These are phyloP conservation scores for Harpalus rufipes DNA, from an alignment of 2,888 invertebrate species.

Conservation along the genomic window DNA sequence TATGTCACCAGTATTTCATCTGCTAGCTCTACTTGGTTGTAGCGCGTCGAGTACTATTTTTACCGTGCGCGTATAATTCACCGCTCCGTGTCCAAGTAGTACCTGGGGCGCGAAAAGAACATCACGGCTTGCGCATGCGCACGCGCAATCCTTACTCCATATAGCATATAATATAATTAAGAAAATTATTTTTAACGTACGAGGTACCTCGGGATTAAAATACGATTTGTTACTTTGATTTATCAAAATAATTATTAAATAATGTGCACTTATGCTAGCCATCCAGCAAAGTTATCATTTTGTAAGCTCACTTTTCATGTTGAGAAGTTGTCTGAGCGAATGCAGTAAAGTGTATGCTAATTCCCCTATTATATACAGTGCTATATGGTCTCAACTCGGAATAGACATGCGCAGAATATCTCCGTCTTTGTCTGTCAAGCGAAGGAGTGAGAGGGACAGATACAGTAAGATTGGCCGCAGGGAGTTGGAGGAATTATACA, in stretches of 20 bases:
- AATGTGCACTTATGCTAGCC: slow-evolving; percentile 76
- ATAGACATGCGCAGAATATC: slow-evolving; percentile 68
- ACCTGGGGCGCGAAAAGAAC: slow-evolving; percentile 52
- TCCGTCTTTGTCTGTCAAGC: slow-evolving; percentile 66
- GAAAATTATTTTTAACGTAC: slow-evolving; percentile 76
- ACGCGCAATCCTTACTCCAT: slow-evolving; percentile 69
- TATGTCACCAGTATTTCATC: slow-evolving; percentile 16
- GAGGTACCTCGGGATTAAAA: slow-evolving; percentile 75
- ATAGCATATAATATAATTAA: slow-evolving; percentile 78
- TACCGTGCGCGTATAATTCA: slow-evolving; percentile 22
- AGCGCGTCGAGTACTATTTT: neutral
- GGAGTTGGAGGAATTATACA: slow-evolving; percentile 76
- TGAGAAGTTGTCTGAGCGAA: slow-evolving; percentile 68
- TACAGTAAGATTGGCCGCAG: slow-evolving; percentile 70
- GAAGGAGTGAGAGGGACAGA: slow-evolving; percentile 70
- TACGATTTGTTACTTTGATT: slow-evolving; percentile 78
- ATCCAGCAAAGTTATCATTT: slow-evolving; percentile 69
- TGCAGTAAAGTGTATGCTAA: slow-evolving; percentile 76
- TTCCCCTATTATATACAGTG: slow-evolving; percentile 78
- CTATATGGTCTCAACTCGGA: slow-evolving; percentile 73
- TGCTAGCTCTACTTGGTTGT: neutral
- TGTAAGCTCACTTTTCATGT: slow-evolving; percentile 26
- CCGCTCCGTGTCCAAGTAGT: slow-evolving; percentile 4
- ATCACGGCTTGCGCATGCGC: slow-evolving; percentile 26
- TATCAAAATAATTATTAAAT: slow-evolving; percentile 78